Evolutionary conservation across 2,797 vertebrate species (phyloP), one percentile per base, ranked within the genome.

Genomic region (Pelodytes ibericus): DNA sequence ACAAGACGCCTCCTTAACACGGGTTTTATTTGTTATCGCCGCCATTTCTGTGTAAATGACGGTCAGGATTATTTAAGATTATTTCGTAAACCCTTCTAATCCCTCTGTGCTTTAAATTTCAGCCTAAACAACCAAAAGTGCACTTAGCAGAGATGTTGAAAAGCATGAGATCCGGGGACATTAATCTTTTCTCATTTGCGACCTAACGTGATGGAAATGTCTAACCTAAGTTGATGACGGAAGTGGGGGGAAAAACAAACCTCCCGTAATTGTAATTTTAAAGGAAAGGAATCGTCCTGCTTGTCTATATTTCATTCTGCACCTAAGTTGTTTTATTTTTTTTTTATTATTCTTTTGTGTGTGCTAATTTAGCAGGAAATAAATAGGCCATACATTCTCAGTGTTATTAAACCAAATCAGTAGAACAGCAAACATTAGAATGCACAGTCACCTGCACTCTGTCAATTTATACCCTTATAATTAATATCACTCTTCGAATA

Each of bases 11-110:
- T 91, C 91, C 86, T 91, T 88, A 85, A 92, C 90, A 90, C 84
- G 91, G n/a, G 91, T 90, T 95, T 95, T 94, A 93, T 90, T 91
- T 88, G 92, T 91, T 92, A 90, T 92, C 92, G 89, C 88, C 91
- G 87, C 88, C 86, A 86, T 87, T 87, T 90, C 92, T 92, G 91
- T 93, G 92, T 96, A 96, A 94, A 92, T 95, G 95, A 95, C 95
- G 95, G 90, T 96, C 95, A 94, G 96, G 96, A 97, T 99, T 98
- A 99, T 94, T 96, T 94, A 92, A 98, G 96, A 96, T 99, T 98
- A 99, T 97, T 94, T 96, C 96, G 96, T 99, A 99, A 99, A n/a
- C 98, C 96, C 95, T 91, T 96, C 95, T 95, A 97, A 96, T 97
- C 96, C n/a, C 96, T 93, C 89, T 88, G 91, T 94, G 94, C 96